Base-by-base conservation (phyloP, 2,113 vertebrate species). In the Vulpes vulpes region DNA sequence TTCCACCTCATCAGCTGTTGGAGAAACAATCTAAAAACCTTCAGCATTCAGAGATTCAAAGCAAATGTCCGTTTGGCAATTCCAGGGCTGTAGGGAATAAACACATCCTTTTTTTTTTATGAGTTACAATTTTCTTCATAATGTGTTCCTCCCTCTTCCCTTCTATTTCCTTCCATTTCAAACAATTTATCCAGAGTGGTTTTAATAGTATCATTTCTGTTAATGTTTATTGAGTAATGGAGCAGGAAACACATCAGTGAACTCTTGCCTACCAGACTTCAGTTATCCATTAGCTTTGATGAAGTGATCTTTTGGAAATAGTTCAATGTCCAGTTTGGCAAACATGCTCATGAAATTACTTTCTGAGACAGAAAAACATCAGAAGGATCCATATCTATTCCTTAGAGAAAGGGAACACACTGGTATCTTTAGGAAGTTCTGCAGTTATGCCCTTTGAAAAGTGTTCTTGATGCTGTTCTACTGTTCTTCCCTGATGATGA, bases 171-270 rank as follows among this genome's bases (percentile, higher is more conserved):
- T 85, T 65, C 51, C 57, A 25, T 79, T 27, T 92, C 92, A 76
- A 60, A 95, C 79, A 93, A 80, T 60, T 85, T 65, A 89, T 49
- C 32, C 53, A 30, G 80, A 89, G 71, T 51, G 73, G 64, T 83
- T 96, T 94, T 87, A 84, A 88, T 73, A 49, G 55, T 53, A 43
- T 73, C 8, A 0, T 89, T 91, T 78, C 71, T 86, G 65, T 84
- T 90, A 94, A 97, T 94, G 89, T 43, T 96, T 57, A 71, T 89
- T 96, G 94, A 93, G 92, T 95, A 83, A 97, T 62, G 96, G 43
- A 57, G 67, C 95, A 82, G 95, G 97, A 98, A 97, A 65, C 64
- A 38, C 92, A 94, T 85, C 76, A 0, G 1, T 27, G 81, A 85
- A 64, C 53, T 51, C 93, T 60, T 79, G 88, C 60, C 38, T 59